Evolutionary conservation across 2,113 vertebrate species (phyloP), one percentile per base, ranked within the genome.

Genomic region (Strix uralensis): DNA sequence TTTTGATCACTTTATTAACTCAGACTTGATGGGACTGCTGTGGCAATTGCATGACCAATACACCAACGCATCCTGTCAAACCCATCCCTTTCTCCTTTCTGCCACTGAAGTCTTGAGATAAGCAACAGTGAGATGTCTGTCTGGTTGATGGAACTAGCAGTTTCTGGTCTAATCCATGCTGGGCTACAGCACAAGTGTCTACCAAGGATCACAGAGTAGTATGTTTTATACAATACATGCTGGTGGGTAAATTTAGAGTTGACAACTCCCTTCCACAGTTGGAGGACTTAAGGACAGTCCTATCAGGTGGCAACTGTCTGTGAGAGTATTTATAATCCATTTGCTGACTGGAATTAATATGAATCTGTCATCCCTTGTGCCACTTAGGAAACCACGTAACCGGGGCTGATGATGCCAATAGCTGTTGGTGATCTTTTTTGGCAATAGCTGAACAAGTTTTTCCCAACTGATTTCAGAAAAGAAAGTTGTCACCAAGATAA

Each of bases 311-410:
- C 84, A 88, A 90, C 92, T 94, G 97, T 88, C 94, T 80, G 81
- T 54, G 81, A 92, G 93, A 96, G 92, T 97, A 97, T 97, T 97
- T 97, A 97, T 98, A 98, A 97, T 97, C 96, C 94, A 94, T 97
- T 97, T 95, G 97, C 88, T 97, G 97, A 97, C 96, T 97, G 93
- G 93, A 96, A 97, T 95, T 96, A 97, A 97, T 97, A 90, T 57
- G 92, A 92, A 97, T 94, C 97, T 97, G 96, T 98, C 96, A 98
- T 97, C 97, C 94, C 96, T 96, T 26, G 54, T 91, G 81, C 81
- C 82, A 32, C 96, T 96, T 94, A 89, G 96, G 86, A 90, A 93
- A 72, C 94, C 72, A 91, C 23, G 4, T 70, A 96, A 77, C 57
- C 0, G 5, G 85, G 88, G 82, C 84, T 59, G 95, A 27, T 11